These are phyloP conservation scores for Sparidentex hasta DNA, from an alignment of 2,797 vertebrate genomes.

Conservation along the genomic window DNA sequence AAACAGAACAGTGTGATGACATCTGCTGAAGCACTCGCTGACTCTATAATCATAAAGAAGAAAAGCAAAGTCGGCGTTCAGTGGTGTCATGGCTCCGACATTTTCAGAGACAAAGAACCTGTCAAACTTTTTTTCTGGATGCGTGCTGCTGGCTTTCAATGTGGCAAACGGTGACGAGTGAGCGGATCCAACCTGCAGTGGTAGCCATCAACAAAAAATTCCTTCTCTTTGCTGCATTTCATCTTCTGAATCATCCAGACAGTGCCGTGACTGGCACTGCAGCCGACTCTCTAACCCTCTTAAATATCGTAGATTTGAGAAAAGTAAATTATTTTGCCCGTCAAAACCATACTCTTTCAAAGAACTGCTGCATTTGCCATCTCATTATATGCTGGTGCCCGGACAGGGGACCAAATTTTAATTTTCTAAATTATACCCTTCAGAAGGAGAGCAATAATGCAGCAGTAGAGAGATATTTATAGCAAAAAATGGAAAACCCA, in stretches of 20 bases:
- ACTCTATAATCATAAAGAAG: slow-evolving; percentile 72
- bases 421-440: slow-evolving; percentile 13
- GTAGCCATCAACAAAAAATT: slow-evolving; percentile 42
- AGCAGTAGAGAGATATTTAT: not conserved
- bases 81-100: slow-evolving; percentile 29
- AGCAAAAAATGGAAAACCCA: not conserved
- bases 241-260: slow-evolving; percentile 25
- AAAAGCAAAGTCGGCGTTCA: slow-evolving; percentile 55
- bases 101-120: slow-evolving; percentile 64
- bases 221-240: slow-evolving; percentile 28
- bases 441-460: not conserved
- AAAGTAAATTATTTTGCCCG: slow-evolving; percentile 38
- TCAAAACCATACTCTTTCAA: slow-evolving; percentile 17
- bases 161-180: slow-evolving; percentile 51
- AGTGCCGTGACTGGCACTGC: slow-evolving; percentile 7
- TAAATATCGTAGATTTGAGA: slow-evolving; percentile 29
- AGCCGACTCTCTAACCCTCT: slow-evolving; percentile 11
- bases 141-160: slow-evolving; percentile 43
- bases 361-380: not conserved
- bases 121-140: slow-evolving; percentile 62
- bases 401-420: not conserved
- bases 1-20: slow-evolving; percentile 74
- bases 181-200: slow-evolving; percentile 51
- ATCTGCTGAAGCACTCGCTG: slow-evolving; percentile 69
- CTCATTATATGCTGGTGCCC: slow-evolving; percentile 8